phyloP scores from a whole-genome alignment of 2,797 vertebrate genomes.

The Vespertilio murinus region DNA sequence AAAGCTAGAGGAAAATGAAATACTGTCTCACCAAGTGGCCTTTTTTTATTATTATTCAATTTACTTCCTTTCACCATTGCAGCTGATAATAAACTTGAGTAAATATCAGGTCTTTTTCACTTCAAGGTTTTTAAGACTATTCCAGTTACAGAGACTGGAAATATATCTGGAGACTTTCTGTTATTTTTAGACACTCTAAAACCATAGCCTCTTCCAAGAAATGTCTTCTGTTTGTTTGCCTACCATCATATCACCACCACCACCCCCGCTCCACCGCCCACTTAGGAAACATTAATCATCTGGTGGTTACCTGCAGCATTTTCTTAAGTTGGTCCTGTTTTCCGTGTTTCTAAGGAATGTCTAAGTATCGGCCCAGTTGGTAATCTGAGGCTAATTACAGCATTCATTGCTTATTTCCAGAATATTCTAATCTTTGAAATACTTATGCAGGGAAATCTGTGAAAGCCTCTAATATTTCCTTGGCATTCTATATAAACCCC shows the following conservation, averaged over 20 bases:
- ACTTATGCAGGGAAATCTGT: neutral
- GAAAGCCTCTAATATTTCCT: neutral
- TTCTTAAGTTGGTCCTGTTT: neutral
- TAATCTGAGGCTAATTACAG: neutral
- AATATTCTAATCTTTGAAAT: slow-evolving; percentile 1
- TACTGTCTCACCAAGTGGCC: neutral
- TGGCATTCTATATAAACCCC: neutral
- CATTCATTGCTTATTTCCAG: neutral
- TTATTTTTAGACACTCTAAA: slow-evolving; percentile 49
- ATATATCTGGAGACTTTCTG: slow-evolving; percentile 14
- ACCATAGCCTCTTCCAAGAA: slow-evolving; percentile 47
- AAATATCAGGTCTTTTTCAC: neutral
- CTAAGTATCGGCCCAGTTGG: neutral
- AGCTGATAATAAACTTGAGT: slow-evolving; percentile 16
- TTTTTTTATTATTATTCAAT: neutral
- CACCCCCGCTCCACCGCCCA: neutral
- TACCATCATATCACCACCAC: neutral
- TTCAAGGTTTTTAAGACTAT: slow-evolving; percentile 21
- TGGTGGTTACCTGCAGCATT: neutral
- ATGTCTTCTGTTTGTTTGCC: slow-evolving; percentile 4
- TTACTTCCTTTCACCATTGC: neutral
- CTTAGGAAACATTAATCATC: slow-evolving; percentile 1
- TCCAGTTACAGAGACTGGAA: neutral
- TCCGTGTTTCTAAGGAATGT: neutral
- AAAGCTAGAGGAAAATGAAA: slow-evolving; percentile 3